Evolutionary conservation across 2,113 vertebrate species (phyloP).

Genomic region (Hystrix cristata): DNA sequence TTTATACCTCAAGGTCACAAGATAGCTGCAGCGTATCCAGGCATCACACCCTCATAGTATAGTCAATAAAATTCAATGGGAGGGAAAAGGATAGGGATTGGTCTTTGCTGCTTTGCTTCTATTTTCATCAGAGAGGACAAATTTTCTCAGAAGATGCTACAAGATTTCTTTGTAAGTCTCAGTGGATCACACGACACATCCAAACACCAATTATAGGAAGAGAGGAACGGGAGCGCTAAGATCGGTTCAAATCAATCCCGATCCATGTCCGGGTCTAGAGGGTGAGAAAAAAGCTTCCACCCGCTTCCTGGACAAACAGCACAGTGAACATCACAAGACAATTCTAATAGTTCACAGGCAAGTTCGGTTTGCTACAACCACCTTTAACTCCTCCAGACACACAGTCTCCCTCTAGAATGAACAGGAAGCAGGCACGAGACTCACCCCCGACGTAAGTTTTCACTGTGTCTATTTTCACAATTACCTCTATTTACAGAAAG

Average conservation of each 20-base stretch:
- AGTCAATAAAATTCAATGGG: not conserved
- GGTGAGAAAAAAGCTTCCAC: not conserved
- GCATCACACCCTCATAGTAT: not conserved
- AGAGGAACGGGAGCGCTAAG: accelerated
- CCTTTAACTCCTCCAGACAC: not conserved
- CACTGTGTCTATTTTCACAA: not conserved
- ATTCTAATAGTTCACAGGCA: not conserved
- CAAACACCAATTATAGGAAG: not conserved
- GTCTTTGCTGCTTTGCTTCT: not conserved
- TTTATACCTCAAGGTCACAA: not conserved
- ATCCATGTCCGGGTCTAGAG: too few species aligned
- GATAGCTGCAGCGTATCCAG: not conserved
- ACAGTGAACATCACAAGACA: not conserved
- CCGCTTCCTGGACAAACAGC: not conserved
- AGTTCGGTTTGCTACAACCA: not conserved
- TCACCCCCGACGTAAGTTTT: accelerated
- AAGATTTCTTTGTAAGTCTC: not conserved
- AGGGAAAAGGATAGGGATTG: not conserved
- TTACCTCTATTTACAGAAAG: not conserved
- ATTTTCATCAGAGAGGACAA: not conserved
- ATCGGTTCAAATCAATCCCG: not conserved
- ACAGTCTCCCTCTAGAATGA: not conserved
- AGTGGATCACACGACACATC: not conserved
- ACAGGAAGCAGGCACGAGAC: not conserved
- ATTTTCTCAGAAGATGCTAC: not conserved